Evolutionary conservation across 2,888 invertebrate genomes (phyloP).

Genomic region (Caenorhabditis sulstoni): DNA sequence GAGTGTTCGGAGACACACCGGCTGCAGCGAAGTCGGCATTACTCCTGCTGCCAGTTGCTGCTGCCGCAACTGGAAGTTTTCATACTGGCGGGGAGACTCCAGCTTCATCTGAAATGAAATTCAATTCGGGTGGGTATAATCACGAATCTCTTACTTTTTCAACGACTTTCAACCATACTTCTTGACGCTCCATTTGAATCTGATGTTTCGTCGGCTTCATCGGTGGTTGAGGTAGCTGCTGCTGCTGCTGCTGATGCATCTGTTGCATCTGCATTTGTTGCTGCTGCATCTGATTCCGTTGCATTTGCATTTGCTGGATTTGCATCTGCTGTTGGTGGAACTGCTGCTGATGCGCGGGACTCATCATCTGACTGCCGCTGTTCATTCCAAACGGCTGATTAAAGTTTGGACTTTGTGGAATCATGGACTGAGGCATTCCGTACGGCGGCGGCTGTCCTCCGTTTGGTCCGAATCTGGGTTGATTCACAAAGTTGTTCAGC

Average conservation of each 20-base stretch:
- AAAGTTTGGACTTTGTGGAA: conserved; percentile 37
- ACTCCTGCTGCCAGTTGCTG: conserved; percentile 2
- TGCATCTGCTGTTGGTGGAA: conserved; percentile 51
- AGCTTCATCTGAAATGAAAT: conserved; percentile 2
- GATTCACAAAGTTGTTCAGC: conserved; percentile 64
- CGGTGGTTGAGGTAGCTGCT: conserved; percentile 21
- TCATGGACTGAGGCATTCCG: conserved; percentile 24
- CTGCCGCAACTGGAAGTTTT: conserved; percentile 18
- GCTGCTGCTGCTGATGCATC: conserved; percentile 13
- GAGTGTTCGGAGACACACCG: neutral
- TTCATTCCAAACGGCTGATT: conserved; percentile 39
- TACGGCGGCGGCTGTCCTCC: conserved; percentile 28
- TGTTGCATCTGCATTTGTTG: conserved; percentile 7
- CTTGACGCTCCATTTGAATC: neutral
- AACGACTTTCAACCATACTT: too few species aligned
- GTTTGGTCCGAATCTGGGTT: conserved; percentile 49
- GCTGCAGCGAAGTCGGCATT: conserved; percentile 29
- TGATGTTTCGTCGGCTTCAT: neutral
- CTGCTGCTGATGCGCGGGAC: conserved; percentile 44
- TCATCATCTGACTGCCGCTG: conserved; percentile 46
- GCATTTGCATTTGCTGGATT: conserved; percentile 31
- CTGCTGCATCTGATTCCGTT: conserved; percentile 27
- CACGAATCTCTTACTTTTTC: too few species aligned
- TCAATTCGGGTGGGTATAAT: neutral
- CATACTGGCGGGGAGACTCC: neutral